Evolutionary conservation across 2,888 invertebrate species (phyloP).

Genomic region (Dione juno): DNA sequence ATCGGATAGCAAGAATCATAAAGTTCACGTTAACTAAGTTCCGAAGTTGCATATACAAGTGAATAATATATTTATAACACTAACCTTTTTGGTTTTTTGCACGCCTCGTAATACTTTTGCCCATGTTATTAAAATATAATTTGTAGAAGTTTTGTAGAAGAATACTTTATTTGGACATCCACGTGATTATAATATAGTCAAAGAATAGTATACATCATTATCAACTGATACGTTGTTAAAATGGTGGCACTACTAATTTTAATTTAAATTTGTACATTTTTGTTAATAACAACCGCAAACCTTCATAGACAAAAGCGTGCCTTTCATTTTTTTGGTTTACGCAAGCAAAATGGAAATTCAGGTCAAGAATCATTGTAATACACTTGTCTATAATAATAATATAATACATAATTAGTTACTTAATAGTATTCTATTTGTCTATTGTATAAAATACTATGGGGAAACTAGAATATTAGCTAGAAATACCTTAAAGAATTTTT

Average conservation of each 20-base stretch:
- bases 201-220: too few species aligned
- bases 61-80: too few species aligned
- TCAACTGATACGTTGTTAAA: not conserved
- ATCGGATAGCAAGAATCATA: too few species aligned
- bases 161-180: too few species aligned
- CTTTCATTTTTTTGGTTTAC: slow-evolving; percentile 63
- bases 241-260: slow-evolving; percentile 3
- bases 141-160: too few species aligned
- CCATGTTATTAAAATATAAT: too few species aligned
- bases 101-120: too few species aligned
- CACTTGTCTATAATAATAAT: not conserved
- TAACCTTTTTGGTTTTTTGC: too few species aligned
- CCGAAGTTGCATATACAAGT: too few species aligned
- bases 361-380: slow-evolving; percentile 54
- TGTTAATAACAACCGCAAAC: slow-evolving; percentile 45
- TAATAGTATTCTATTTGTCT: slow-evolving; percentile 10
- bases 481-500: not conserved
- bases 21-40: too few species aligned
- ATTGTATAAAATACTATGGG: slow-evolving; percentile 11
- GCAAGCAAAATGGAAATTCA: slow-evolving; percentile 54
- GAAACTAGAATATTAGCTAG: not conserved
- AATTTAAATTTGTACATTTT: slow-evolving; percentile 20
- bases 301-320: slow-evolving; percentile 52
- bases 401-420: slow-evolving; percentile 1
- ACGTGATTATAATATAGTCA: too few species aligned